These are phyloP conservation scores for Seriola dumerili DNA, from an alignment of 2,113 vertebrate genomes.

Conservation along the genomic window DNA sequence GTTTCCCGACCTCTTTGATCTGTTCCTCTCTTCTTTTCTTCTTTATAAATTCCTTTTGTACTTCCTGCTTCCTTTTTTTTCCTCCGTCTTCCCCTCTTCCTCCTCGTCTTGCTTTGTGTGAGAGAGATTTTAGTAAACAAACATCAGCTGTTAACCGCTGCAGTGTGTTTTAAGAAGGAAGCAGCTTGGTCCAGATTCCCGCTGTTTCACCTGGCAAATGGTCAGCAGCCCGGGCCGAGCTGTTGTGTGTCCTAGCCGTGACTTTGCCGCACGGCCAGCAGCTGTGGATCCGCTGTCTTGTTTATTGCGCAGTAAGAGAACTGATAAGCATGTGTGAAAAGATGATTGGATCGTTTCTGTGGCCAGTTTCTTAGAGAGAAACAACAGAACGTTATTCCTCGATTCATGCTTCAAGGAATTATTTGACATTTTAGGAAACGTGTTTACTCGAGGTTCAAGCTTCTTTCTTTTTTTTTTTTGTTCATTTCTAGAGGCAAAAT, in stretches of 20 bases:
- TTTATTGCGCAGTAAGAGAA: constrained; percentile 48
- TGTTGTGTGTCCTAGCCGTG: constrained; percentile 69
- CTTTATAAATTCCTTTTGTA: not conserved
- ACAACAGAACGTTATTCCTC: not conserved
- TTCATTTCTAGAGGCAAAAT: not conserved
- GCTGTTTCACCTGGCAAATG: constrained; percentile 54
- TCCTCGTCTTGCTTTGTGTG: not conserved
- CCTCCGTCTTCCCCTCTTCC: not conserved
- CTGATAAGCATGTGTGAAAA: constrained; percentile 61
- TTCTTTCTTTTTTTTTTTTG: not conserved
- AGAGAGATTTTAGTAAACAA: not conserved
- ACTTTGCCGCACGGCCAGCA: constrained; percentile 74
- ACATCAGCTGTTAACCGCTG: not conserved
- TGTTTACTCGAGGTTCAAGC: not conserved
- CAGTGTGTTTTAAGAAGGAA: constrained; percentile 23
- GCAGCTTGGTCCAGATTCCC: constrained; percentile 38
- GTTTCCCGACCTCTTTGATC: constrained; percentile 10
- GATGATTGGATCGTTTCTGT: constrained; percentile 36
- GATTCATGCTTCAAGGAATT: not conserved
- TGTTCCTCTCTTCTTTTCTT: not conserved
- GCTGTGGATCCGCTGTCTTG: constrained; percentile 50
- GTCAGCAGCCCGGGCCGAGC: constrained; percentile 19
- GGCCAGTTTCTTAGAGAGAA: not conserved
- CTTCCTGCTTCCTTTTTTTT: not conserved
- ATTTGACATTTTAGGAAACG: not conserved